Evolutionary conservation across 2,888 invertebrate genomes (phyloP).

Genomic region (Drosophila algonquin): DNA sequence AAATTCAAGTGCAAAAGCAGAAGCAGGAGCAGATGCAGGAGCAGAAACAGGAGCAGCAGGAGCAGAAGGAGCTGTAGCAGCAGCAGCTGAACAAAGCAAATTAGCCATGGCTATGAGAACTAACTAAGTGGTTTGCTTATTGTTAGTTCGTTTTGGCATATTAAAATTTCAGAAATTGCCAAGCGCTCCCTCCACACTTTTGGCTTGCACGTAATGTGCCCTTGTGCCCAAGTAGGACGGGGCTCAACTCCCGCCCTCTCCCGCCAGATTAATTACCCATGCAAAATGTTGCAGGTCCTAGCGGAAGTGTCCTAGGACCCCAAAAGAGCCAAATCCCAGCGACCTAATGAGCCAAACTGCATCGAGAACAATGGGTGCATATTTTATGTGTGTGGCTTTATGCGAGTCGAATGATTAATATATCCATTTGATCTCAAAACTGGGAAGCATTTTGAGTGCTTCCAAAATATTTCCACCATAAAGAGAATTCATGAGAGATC

Average conservation of each 20-base stretch:
- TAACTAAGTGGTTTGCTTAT: slow-evolving; percentile 76
- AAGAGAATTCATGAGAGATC: background rate
- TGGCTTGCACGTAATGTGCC: slow-evolving; percentile 35
- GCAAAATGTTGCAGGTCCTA: slow-evolving; percentile 55
- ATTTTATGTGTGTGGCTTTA: slow-evolving; percentile 26
- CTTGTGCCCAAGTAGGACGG: slow-evolving; percentile 4
- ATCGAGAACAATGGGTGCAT: slow-evolving; percentile 27
- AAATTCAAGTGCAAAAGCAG: background rate
- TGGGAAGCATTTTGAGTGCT: background rate
- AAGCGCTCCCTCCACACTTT: background rate
- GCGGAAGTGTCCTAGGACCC: background rate
- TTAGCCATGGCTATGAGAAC: slow-evolving; percentile 68
- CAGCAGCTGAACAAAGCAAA: slow-evolving; percentile 53
- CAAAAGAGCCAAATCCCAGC: slow-evolving; percentile 34
- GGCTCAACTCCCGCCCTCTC: slow-evolving; percentile 5
- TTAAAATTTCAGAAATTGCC: slow-evolving; percentile 69
- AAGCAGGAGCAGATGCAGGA: slow-evolving; percentile 1
- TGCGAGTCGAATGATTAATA: slow-evolving; percentile 32
- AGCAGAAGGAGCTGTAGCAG: background rate
- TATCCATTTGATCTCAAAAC: slow-evolving; percentile 20
- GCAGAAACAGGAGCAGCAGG: slow-evolving; percentile 4
- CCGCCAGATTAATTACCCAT: slow-evolving; percentile 73
- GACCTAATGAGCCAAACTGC: slow-evolving; percentile 57
- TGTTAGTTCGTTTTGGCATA: slow-evolving; percentile 67
- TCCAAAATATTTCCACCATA: background rate